phyloP scores from a whole-genome alignment of 2,797 vertebrate species.

The Neomorphus geoffroyi region DNA sequence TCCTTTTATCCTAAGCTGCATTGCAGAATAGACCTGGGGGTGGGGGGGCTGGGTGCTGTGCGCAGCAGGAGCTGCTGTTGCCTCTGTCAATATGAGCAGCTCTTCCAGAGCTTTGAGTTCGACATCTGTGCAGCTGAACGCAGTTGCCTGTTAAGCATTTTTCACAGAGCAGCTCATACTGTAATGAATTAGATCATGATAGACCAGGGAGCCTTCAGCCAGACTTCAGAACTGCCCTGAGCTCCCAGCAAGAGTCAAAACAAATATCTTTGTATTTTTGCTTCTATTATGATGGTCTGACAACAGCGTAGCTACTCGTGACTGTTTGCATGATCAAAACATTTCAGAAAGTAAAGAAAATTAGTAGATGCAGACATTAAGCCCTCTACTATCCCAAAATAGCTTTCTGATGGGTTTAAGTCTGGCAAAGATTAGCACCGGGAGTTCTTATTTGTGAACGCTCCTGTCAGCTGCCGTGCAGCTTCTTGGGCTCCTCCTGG shows the following conservation, averaged over 20 bases:
- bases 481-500: accelerated
- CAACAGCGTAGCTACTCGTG: neutral
- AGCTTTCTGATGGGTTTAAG: neutral
- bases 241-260: neutral
- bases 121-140: neutral
- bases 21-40: neutral
- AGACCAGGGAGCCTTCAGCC: neutral
- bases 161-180: neutral
- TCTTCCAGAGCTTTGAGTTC: neutral
- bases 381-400: neutral
- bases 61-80: neutral
- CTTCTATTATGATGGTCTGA: neutral
- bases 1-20: accelerated
- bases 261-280: neutral
- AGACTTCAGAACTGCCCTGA: neutral
- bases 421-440: neutral
- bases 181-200: neutral
- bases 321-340: neutral
- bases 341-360: neutral
- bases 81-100: accelerated
- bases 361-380: neutral
- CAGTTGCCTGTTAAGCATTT: neutral
- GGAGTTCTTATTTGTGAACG: accelerated
- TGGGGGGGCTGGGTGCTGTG: neutral
- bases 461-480: neutral